Base-by-base conservation (phyloP, 1,140 invertebrate genomes). In the Myzus persicae region DNA sequence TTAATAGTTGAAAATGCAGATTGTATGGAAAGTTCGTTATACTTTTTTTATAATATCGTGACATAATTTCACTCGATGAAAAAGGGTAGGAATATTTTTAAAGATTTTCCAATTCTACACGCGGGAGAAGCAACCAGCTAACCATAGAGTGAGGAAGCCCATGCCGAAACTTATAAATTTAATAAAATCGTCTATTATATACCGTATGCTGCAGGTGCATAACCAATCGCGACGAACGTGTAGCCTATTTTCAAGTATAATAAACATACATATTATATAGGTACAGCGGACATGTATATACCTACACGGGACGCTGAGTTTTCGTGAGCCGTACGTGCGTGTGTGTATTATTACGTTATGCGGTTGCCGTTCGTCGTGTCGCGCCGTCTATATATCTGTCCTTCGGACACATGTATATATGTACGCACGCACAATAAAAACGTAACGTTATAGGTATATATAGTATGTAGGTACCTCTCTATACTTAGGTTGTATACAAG, bases 281-380 rank as follows among this genome's bases (percentile, higher is more conserved):
- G 59, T 67, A 67, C 31, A n/a, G 59, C 18, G n/a, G n/a, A 3
- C 38, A 38, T 82, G 20, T 38, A 36, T 82, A 82, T 38, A 40
- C 4, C 7, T 44, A 87, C 31, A 36, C 85, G 31, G 14, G 11
- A 85, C 85, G 7, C 44, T 18, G 44, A 44, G 40, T 87, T 87
- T 87, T 48, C 44, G 44, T 87, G 85, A n/a, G 26, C 44, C 44
- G 44, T 87, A 46, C 46, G 46, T 44, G 85, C 46, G 85, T 18
- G n/a, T 87, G 85, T 36, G 85, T 87, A 87, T 87, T 89, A 89
- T 51, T 89, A 89, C 36, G 46, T 38, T 87, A 31, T 42, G 89
- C 51, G 89, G 51, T 67, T 67, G 51, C 48, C 9, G 48, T 36
- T 38, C 36, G 48, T 31, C 51, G 51, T n/a, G 38, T 84, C 40